Percentiles rank a stretch among this genome's conserved stretches.
Evolutionary conservation across 1,140 invertebrate genomes (phyloP).

Genomic region (Papilio aristodemus): DNA sequence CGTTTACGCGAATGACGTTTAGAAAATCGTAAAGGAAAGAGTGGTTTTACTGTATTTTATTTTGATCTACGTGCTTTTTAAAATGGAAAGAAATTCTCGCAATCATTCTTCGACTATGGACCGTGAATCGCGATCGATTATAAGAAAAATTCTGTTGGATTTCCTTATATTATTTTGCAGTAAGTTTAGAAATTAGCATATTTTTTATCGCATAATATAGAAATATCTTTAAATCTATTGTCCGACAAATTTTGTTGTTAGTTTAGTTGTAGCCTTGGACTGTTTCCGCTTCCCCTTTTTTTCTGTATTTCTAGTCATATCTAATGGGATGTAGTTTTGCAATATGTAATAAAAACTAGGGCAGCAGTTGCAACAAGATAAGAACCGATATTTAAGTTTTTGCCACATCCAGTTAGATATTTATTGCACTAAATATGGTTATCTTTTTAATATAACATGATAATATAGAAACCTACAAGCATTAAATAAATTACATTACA

Average conservation of each 20-base stretch:
- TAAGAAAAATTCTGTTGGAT: constrained; percentile 72
- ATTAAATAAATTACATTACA: too few species aligned
- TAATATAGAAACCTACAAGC: too few species aligned
- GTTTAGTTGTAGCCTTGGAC: neutral
- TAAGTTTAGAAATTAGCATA: constrained; percentile 50
- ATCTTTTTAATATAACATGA: neutral
- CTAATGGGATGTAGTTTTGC: constrained; percentile 29
- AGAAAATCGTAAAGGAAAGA: constrained; percentile 54
- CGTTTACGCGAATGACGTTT: constrained; percentile 54
- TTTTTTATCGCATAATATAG: constrained; percentile 26
- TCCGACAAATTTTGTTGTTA: neutral
- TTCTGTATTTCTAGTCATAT: constrained; percentile 10
- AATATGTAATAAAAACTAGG: constrained; percentile 28
- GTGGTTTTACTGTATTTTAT: constrained; percentile 43
- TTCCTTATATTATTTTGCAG: constrained; percentile 67
- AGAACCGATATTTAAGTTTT: constrained; percentile 3
- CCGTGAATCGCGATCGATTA: constrained; percentile 65
- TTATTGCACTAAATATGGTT: neutral
- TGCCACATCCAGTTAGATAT: constrained; percentile 8
- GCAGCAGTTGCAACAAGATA: constrained; percentile 12
- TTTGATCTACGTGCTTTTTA: constrained; percentile 41
- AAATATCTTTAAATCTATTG: neutral
- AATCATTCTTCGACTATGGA: constrained; percentile 63
- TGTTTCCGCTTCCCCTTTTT: constrained; percentile 18
- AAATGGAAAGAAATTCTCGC: constrained; percentile 70